These are phyloP conservation scores for Argopecten irradians DNA, from an alignment of 1,140 invertebrate genomes.

Conservation along the genomic window DNA sequence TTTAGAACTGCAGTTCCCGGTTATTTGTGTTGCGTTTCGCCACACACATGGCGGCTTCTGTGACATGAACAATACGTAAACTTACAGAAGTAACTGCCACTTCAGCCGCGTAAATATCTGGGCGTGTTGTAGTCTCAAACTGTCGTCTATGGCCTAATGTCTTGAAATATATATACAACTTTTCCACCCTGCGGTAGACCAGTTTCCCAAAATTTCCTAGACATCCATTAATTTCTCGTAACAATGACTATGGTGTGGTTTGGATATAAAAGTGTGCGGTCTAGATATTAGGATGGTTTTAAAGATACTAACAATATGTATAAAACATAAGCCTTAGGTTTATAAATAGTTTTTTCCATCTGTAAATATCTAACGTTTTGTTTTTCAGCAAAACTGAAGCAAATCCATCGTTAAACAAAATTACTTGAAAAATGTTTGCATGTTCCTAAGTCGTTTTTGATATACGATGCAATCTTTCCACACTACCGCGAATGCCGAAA, in stretches of 20 bases:
- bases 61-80: neutral
- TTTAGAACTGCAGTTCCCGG: neutral
- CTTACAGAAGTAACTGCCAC: conserved; percentile 9
- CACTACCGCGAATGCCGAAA: no score
- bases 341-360: no score
- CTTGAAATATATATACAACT: neutral
- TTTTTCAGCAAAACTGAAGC: no score
- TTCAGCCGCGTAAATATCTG: neutral
- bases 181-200: neutral
- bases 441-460: neutral
- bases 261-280: no score
- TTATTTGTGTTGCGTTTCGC: neutral
- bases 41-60: neutral
- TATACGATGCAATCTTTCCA: no score
- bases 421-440: no score
- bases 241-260: neutral
- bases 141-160: neutral
- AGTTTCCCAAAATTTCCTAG: neutral
- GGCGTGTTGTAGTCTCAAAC: neutral
- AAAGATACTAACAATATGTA: no score
- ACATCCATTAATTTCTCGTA: neutral
- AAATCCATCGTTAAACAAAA: no score
- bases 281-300: no score
- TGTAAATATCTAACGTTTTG: no score
- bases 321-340: no score